These are phyloP conservation scores for Helogale parvula DNA, from an alignment of 2,113 vertebrate genomes.

Conservation along the genomic window DNA sequence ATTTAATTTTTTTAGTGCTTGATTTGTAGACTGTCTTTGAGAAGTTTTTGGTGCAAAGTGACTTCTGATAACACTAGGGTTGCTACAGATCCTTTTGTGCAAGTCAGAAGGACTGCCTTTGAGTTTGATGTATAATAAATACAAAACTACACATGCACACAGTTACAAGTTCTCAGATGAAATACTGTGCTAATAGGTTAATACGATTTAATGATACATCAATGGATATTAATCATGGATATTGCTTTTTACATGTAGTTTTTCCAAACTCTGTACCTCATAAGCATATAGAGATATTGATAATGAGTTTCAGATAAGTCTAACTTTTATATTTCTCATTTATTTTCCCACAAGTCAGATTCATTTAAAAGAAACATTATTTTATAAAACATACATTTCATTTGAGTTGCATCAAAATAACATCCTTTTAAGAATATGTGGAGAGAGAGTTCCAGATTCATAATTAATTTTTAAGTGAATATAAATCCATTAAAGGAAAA, in stretches of 20 bases:
- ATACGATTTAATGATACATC: neutral
- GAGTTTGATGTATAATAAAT: neutral
- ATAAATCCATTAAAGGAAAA: constrained; percentile 5
- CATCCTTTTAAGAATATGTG: neutral
- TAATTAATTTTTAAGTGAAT: neutral
- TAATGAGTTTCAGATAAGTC: neutral
- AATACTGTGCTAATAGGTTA: neutral
- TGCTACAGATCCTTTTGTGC: neutral
- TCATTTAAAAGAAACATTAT: constrained; percentile 21
- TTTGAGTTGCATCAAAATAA: constrained; percentile 15
- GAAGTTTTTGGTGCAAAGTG: constrained; percentile 20
- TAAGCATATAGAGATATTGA: neutral
- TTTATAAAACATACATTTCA: constrained; percentile 32
- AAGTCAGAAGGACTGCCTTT: neutral
- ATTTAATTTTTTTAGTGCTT: neutral
- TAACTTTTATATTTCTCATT: neutral
- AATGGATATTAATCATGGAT: neutral
- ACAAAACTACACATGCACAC: neutral
- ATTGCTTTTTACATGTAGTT: neutral
- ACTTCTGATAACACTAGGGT: neutral
- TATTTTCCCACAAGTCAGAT: neutral
- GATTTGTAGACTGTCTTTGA: neutral
- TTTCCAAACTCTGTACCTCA: neutral
- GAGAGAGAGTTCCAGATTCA: neutral
- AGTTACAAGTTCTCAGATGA: neutral